A percentile compares a stretch with the other conserved stretches of the same genome.
Evolutionary conservation across 2,888 invertebrate genomes (phyloP).

Genomic region (Drosophila maculinotata): DNA sequence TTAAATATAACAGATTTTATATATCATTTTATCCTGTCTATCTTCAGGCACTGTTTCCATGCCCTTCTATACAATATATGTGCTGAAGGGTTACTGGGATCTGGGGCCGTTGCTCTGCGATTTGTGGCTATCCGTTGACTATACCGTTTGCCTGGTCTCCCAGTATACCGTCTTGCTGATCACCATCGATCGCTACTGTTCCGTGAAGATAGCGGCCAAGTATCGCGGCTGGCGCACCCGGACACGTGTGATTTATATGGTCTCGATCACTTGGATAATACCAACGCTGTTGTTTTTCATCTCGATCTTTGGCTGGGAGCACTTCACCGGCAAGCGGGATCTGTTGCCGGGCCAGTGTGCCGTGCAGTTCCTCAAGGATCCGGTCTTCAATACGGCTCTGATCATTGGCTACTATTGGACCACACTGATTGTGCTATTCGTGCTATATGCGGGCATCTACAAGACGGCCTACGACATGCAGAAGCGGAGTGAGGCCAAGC

Average conservation of each 20-base stretch:
- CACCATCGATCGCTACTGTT: slow-evolving; percentile 99
- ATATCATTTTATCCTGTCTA: slow-evolving; percentile 25
- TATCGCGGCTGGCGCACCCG: slow-evolving; percentile 99
- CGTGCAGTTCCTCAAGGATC: slow-evolving; percentile 98
- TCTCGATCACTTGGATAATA: slow-evolving; percentile 98
- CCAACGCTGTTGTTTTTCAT: slow-evolving; percentile 98
- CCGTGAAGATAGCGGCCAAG: slow-evolving; percentile 98
- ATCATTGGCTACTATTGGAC: slow-evolving; percentile 99
- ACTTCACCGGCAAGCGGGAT: slow-evolving; percentile 96
- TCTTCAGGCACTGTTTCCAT: slow-evolving; percentile 96
- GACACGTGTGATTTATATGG: slow-evolving; percentile 96
- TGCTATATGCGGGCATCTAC: slow-evolving; percentile 98
- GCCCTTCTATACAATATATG: slow-evolving; percentile 99
- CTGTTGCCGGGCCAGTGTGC: slow-evolving; percentile 95
- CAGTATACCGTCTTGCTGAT: slow-evolving; percentile 99
- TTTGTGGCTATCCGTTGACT: slow-evolving; percentile 99
- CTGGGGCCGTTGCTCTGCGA: slow-evolving; percentile 98
- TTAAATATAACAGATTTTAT: too few relatives aligned
- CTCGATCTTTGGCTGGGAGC: slow-evolving; percentile 99
- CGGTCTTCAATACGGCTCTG: slow-evolving; percentile 97
- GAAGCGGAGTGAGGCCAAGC: slow-evolving; percentile 97
- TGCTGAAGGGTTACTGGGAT: slow-evolving; percentile 98
- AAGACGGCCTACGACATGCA: slow-evolving; percentile 99
- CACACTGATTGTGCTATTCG: slow-evolving; percentile 96
- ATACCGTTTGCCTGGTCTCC: slow-evolving; percentile 99